A percentile compares a stretch with the other conserved stretches of the same genome.
These are phyloP conservation scores for Acleris literana DNA, from an alignment of 2,888 invertebrate species.

Conservation along the genomic window DNA sequence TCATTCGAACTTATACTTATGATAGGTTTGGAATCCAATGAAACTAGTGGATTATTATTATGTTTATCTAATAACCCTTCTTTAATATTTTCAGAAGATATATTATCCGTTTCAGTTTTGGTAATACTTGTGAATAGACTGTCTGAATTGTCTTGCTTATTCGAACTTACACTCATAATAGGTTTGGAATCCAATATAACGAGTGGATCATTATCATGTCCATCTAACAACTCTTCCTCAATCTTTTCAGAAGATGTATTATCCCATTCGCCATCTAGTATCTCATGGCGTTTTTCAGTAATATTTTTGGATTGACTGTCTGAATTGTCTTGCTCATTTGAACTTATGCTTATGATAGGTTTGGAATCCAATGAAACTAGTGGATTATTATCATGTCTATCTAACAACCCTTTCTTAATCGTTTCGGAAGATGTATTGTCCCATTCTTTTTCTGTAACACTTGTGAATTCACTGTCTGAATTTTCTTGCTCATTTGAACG, in stretches of 20 bases:
- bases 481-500: not conserved
- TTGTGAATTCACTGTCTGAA: slow-evolving; percentile 7
- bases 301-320: slow-evolving; percentile 3
- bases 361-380: slow-evolving; percentile 2
- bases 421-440: not conserved
- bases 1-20: not conserved
- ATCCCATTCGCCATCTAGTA: not conserved
- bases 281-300: slow-evolving; percentile 2
- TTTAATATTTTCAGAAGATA: not conserved
- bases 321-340: not conserved
- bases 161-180: not conserved
- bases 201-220: too few species aligned
- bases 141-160: slow-evolving; percentile 2
- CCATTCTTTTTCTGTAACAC: not conserved
- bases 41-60: not conserved
- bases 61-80: not conserved
- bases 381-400: not conserved
- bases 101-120: not conserved
- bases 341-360: not conserved
- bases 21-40: slow-evolving; percentile 7
- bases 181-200: slow-evolving; percentile 1
- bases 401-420: not conserved
- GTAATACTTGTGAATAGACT: not conserved
- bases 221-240: not conserved
- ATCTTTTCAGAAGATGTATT: not conserved